Conservation (phyloP, 1,140 invertebrate species). For the Cardiocondyla obscurior region DNA sequence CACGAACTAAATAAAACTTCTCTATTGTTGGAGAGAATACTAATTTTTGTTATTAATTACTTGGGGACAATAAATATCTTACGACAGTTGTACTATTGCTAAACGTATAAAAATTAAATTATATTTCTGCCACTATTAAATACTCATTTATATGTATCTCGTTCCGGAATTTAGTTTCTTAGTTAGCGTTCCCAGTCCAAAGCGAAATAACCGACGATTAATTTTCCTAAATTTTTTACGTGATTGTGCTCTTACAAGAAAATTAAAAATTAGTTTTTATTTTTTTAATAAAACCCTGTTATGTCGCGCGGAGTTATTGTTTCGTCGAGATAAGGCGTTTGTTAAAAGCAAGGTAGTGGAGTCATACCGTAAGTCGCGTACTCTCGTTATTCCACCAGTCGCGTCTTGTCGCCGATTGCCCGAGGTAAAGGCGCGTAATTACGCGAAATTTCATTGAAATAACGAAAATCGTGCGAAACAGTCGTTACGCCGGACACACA, state of each 20-base stretch:
- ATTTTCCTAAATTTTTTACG: constrained; percentile 15
- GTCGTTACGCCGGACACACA: not conserved
- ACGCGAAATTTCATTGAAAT: constrained; percentile 30
- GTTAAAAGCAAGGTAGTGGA: constrained; percentile 33
- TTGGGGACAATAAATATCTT: not conserved
- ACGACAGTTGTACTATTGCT: not conserved
- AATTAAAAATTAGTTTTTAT: too few relatives aligned
- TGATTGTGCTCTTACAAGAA: constrained; percentile 21
- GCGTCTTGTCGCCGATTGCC: not conserved
- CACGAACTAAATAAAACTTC: not conserved
- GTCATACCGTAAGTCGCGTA: not conserved
- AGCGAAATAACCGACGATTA: constrained; percentile 33
- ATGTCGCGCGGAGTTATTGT: not conserved
- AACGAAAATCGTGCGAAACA: constrained; percentile 15
- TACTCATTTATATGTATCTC: constrained; percentile 31
- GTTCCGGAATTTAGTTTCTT: not conserved
- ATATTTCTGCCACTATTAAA: constrained; percentile 1
- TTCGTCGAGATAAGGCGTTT: constrained; percentile 25
- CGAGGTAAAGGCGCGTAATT: constrained; percentile 16
- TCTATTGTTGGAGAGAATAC: not conserved
- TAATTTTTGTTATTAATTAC: not conserved
- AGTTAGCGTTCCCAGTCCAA: not conserved
- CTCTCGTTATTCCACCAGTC: not conserved
- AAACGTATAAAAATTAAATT: not conserved
- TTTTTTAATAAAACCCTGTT: constrained; percentile 24